A percentile compares a stretch with the other conserved stretches of the same genome.
These are phyloP conservation scores for Alloscopus bannaensis DNA, from an alignment of 2,888 invertebrate species.

Conservation along the genomic window DNA sequence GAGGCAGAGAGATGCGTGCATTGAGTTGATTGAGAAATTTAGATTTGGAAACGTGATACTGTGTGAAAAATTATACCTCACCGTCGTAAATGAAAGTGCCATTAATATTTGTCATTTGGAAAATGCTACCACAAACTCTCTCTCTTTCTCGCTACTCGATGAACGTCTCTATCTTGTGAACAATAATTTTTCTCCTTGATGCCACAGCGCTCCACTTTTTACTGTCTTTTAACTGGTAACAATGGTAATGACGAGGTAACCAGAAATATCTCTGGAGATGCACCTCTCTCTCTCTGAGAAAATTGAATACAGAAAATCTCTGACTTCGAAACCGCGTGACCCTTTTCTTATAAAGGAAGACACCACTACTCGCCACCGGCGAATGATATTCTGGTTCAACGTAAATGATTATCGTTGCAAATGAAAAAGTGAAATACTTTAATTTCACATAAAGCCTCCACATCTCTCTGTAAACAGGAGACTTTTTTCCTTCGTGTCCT, in stretches of 20 bases:
- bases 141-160: not conserved
- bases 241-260: constrained; percentile 30
- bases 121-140: constrained; percentile 44
- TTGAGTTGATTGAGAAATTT: constrained; percentile 71
- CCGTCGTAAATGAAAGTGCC: constrained; percentile 71
- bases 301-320: too few relatives aligned
- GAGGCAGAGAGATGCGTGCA: constrained; percentile 35
- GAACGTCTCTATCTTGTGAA: constrained; percentile 30
- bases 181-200: not conserved
- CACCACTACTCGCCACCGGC: too few relatives aligned
- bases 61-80: constrained; percentile 71
- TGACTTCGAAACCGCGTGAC: too few relatives aligned
- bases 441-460: too few relatives aligned
- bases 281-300: too few relatives aligned
- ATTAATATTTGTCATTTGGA: constrained; percentile 72
- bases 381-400: too few relatives aligned
- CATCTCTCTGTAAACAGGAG: too few relatives aligned
- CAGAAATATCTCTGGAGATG: too few relatives aligned
- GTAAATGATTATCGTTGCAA: too few relatives aligned
- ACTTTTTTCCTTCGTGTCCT: too few relatives aligned
- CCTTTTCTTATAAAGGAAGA: too few relatives aligned
- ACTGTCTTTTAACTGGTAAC: constrained; percentile 38
- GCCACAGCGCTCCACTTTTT: constrained; percentile 14
- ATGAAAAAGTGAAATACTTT: too few relatives aligned
- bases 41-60: constrained; percentile 70